Conservation (phyloP, 2,113 vertebrate species). For the Campylorhamphus procurvoides region DNA sequence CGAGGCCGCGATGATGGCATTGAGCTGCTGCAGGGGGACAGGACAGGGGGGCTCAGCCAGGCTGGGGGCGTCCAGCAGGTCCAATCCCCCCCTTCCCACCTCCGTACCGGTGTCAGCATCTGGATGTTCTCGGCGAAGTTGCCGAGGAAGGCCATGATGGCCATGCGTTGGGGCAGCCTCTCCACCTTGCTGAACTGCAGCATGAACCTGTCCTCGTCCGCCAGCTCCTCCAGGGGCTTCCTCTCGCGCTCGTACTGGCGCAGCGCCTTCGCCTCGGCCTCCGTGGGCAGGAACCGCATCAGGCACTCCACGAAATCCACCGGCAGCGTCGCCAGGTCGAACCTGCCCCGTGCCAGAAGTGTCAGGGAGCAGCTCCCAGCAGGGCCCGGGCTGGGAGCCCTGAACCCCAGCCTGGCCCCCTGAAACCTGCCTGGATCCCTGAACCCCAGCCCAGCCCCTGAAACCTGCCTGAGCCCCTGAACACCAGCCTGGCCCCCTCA, state of each 20-base stretch:
- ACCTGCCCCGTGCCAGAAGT: conserved; percentile 62
- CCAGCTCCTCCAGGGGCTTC: conserved; percentile 88
- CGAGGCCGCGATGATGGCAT: conserved; percentile 92
- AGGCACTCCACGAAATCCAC: conserved; percentile 96
- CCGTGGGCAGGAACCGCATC: conserved; percentile 93
- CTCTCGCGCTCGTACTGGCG: conserved; percentile 91
- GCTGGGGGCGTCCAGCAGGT: fast-evolving
- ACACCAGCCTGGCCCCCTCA: not conserved
- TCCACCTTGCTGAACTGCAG: conserved; percentile 93
- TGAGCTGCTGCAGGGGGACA: conserved; percentile 84
- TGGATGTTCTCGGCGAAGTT: conserved; percentile 89
- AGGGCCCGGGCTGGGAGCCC: too few relatives aligned
- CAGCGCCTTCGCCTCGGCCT: conserved; percentile 86
- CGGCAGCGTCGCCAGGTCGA: conserved; percentile 88
- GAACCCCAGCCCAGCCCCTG: not conserved
- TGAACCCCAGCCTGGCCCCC: not conserved
- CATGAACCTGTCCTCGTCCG: conserved; percentile 95
- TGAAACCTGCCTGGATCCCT: too few relatives aligned
- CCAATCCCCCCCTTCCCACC: fast-evolving
- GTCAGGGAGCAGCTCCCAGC: not conserved
- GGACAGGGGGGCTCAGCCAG: not conserved
- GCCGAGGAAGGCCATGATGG: conserved; percentile 93
- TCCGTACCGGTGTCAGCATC: conserved; percentile 89
- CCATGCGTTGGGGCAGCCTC: conserved; percentile 92
- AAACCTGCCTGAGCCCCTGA: not conserved